phyloP scores from a whole-genome alignment of 2,888 invertebrate species.

The Cephus nigrinus region DNA sequence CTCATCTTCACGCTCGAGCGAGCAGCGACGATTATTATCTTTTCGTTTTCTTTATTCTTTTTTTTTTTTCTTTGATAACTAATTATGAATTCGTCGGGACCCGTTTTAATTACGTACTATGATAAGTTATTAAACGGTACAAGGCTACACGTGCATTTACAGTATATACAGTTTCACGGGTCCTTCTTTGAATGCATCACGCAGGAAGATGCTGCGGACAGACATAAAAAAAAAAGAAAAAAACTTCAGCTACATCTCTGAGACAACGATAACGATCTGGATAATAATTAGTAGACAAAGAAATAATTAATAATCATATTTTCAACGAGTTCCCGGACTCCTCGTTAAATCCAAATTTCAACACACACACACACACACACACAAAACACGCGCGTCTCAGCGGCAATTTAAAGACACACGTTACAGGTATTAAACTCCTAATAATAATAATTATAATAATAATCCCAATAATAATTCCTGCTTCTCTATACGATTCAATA shows the following conservation, averaged over 20 bases:
- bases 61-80: background rate
- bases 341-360: background rate
- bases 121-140: background rate
- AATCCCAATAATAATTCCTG: background rate
- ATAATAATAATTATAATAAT: background rate
- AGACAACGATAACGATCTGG: background rate
- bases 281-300: background rate
- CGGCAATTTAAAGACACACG: background rate
- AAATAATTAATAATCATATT: background rate
- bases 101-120: background rate
- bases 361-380: background rate
- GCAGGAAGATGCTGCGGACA: background rate
- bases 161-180: conserved; percentile 53
- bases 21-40: background rate
- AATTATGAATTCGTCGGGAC: background rate
- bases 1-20: background rate
- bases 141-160: conserved; percentile 52
- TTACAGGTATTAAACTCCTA: background rate
- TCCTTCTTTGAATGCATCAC: conserved; percentile 32
- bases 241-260: background rate
- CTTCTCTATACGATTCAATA: background rate
- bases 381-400: background rate
- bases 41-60: background rate
- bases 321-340: background rate
- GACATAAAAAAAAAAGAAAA: background rate